Percentiles rank a stretch among this genome's conserved stretches.
These are phyloP conservation scores for Acleris laterana DNA, from an alignment of 2,888 invertebrate genomes.

Conservation along the genomic window DNA sequence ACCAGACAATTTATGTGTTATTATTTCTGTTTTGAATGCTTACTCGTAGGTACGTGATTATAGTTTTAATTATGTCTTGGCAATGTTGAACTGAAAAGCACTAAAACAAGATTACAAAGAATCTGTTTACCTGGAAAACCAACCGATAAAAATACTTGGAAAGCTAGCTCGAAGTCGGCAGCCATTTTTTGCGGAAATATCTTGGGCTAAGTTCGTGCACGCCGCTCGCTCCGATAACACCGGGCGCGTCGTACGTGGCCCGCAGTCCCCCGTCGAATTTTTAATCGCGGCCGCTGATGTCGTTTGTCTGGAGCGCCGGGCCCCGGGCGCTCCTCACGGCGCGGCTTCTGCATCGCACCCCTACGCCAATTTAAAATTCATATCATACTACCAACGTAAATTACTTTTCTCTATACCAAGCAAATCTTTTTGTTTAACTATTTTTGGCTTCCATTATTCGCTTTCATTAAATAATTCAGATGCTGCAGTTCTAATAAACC, in stretches of 20 bases:
- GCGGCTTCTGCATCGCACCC: slow-evolving; percentile 44
- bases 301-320: slow-evolving; percentile 48
- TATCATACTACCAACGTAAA: slow-evolving; percentile 54
- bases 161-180: not conserved
- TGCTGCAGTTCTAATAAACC: no score
- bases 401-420: slow-evolving; percentile 53
- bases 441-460: not conserved
- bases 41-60: no score
- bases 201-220: slow-evolving; percentile 17
- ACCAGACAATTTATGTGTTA: no score
- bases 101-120: no score
- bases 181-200: slow-evolving; percentile 7
- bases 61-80: no score
- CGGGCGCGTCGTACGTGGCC: slow-evolving; percentile 40
- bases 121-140: not conserved
- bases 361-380: slow-evolving; percentile 62
- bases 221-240: slow-evolving; percentile 49
- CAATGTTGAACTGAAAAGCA: no score
- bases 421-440: slow-evolving; percentile 25
- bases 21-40: no score
- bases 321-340: slow-evolving; percentile 34
- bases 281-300: slow-evolving; percentile 60
- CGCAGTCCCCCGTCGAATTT: slow-evolving; percentile 59
- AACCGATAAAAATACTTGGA: no score
- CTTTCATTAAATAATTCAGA: slow-evolving; percentile 40